Evolutionary conservation across 2,888 invertebrate genomes (phyloP).

Genomic region (Leucoma salicis): DNA sequence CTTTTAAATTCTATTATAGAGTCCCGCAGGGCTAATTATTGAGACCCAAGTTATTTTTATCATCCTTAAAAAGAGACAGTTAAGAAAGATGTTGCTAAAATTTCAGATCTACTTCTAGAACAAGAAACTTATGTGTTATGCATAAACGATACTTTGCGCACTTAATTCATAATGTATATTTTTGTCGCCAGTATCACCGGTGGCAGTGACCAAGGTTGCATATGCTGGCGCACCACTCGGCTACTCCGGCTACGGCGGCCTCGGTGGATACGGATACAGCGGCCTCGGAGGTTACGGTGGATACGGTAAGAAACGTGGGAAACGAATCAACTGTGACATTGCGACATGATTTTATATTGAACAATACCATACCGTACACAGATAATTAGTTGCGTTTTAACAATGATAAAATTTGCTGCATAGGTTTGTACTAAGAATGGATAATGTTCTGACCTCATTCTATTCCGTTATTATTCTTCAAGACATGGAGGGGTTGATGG

Average conservation of each 20-base stretch:
- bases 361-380: conserved; percentile 29
- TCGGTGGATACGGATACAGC: conserved; percentile 37
- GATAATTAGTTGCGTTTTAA: no score
- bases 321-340: conserved; percentile 27
- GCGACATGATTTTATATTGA: conserved; percentile 19
- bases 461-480: no score
- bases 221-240: conserved; percentile 35
- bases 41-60: not conserved
- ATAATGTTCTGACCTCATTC: no score
- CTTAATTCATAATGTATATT: not conserved
- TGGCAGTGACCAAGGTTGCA: conserved; percentile 55
- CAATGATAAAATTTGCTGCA: no score
- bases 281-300: conserved; percentile 42
- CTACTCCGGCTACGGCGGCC: conserved; percentile 39
- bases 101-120: no score
- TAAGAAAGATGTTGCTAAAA: no score
- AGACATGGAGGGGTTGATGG: no score
- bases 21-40: not conserved
- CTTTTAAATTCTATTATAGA: not conserved
- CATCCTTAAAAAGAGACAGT: no score
- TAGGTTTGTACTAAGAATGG: no score
- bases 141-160: no score
- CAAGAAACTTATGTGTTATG: no score
- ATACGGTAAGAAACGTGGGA: conserved; percentile 36
- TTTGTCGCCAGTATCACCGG: conserved; percentile 40